Conservation (phyloP, 2,888 invertebrate genomes). For the Machimus rusticus region DNA sequence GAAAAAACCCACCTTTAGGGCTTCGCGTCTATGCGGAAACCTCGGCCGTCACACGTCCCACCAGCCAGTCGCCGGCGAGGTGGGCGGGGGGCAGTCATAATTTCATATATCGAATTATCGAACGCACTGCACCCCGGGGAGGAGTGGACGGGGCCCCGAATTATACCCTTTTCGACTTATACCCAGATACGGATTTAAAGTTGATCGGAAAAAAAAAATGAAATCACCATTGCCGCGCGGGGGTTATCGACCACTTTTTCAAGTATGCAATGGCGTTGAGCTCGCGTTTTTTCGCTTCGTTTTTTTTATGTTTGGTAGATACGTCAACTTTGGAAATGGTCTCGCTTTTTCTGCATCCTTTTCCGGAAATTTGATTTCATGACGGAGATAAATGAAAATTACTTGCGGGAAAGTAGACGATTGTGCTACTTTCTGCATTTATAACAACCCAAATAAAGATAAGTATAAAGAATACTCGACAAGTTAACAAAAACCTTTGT, state of each 20-base stretch:
- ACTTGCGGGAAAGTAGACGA: not conserved
- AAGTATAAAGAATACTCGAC: not conserved
- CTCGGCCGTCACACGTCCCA: not conserved
- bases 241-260: conserved; percentile 12
- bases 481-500: not conserved
- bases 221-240: not conserved
- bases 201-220: not conserved
- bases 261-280: not conserved
- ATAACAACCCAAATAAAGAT: too few species aligned
- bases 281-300: not conserved
- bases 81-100: not conserved
- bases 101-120: conserved; percentile 27
- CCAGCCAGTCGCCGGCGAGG: not conserved
- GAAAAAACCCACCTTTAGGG: not conserved
- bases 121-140: not conserved
- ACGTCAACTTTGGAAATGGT: not conserved
- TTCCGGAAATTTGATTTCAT: conserved; percentile 20
- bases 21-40: conserved; percentile 1
- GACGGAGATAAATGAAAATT: not conserved
- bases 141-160: not conserved
- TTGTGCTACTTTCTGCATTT: not conserved
- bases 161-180: not conserved
- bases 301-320: not conserved
- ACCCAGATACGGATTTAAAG: conserved; percentile 8
- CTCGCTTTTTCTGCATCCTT: not conserved